phyloP scores from a whole-genome alignment of 2,797 vertebrate genomes.

The Bradypodion pumilum region DNA sequence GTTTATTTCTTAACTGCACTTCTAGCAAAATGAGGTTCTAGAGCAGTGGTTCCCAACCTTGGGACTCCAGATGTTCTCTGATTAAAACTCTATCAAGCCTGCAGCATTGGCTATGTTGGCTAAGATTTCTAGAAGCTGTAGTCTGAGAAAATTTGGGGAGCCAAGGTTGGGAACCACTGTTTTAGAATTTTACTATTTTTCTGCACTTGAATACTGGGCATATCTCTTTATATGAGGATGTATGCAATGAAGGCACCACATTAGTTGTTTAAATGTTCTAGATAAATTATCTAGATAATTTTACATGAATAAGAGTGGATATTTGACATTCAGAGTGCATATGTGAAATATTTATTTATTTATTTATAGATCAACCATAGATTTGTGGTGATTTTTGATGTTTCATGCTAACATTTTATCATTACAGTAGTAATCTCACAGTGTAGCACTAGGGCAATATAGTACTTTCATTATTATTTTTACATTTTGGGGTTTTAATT shows the following conservation, averaged over 20 bases:
- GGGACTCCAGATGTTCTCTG: no score
- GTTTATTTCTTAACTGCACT: neutral
- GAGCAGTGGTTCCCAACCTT: no score
- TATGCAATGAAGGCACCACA: neutral
- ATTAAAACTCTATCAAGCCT: no score
- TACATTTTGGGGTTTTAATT: neutral
- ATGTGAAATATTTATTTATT: neutral
- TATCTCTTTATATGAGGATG: neutral
- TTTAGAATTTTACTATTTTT: neutral
- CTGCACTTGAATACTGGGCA: neutral
- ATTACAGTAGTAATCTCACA: neutral
- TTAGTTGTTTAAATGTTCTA: neutral
- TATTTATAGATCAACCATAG: neutral
- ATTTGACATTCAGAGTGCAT: neutral
- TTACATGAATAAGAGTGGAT: neutral
- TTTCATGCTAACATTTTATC: neutral
- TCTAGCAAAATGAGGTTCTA: neutral
- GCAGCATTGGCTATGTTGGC: no score
- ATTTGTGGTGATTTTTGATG: neutral
- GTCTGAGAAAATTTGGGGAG: no score
- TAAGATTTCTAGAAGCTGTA: no score
- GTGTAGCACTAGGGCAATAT: neutral
- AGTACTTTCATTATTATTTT: neutral
- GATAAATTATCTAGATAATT: slow-evolving; percentile 7
- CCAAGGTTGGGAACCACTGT: no score